A percentile compares a stretch with the other conserved stretches of the same genome.
phyloP scores from a whole-genome alignment of 2,797 vertebrate genomes.

The Meriones psammophilus region DNA sequence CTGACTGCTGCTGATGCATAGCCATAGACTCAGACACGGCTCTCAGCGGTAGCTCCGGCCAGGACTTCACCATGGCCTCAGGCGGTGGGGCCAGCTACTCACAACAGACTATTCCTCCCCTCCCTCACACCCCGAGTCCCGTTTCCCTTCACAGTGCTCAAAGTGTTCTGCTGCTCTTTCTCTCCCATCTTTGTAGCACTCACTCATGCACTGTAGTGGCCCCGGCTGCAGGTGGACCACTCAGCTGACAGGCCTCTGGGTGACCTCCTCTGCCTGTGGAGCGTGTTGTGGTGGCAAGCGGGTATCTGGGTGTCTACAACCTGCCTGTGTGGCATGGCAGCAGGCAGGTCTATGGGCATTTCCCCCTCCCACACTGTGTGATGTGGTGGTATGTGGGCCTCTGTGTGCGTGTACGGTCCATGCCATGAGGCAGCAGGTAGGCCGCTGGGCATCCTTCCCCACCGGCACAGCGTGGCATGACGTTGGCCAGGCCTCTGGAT shows the following conservation, averaged over 20 bases:
- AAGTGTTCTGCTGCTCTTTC: background rate
- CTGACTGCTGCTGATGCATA: background rate
- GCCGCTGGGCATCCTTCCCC: too few relatives aligned
- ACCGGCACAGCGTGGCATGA: background rate
- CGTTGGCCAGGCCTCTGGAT: background rate
- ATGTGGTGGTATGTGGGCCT: background rate
- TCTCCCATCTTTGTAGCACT: background rate
- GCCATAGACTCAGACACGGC: background rate
- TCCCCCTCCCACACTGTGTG: background rate
- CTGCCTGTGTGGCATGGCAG: background rate
- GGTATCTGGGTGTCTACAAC: background rate
- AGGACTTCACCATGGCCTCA: background rate
- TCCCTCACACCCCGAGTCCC: background rate
- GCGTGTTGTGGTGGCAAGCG: background rate
- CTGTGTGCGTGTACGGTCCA: background rate
- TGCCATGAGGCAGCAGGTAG: too few relatives aligned
- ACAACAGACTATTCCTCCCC: background rate
- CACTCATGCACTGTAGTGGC: background rate
- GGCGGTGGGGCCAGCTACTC: background rate
- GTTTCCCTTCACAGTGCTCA: background rate
- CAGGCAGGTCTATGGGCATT: background rate
- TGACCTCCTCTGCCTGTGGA: background rate
- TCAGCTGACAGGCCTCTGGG: background rate
- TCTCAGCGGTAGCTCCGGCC: background rate
- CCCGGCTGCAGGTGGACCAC: background rate